phyloP scores from a whole-genome alignment of 2,888 invertebrate genomes.

The Cenopis cana region DNA sequence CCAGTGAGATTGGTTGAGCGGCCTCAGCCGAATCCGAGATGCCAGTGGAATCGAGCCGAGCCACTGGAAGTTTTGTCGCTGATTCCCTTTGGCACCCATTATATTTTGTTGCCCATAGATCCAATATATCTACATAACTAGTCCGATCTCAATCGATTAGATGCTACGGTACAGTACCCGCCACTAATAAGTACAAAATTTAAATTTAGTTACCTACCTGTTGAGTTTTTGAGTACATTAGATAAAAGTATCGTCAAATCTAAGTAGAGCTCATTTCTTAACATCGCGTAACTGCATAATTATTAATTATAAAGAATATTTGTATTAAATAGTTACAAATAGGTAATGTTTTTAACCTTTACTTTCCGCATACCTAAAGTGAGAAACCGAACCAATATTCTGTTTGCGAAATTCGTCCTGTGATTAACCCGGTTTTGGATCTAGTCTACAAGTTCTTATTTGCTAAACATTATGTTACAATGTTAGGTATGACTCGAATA shows the following conservation, averaged over 20 bases:
- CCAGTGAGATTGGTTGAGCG: no score
- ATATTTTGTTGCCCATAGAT: neutral
- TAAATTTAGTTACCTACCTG: no score
- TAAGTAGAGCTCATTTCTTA: neutral
- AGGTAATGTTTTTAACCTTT: neutral
- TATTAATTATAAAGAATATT: no score
- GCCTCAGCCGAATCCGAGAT: no score
- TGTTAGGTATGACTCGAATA: neutral
- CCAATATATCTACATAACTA: no score
- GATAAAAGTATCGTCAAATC: neutral
- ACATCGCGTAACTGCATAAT: neutral
- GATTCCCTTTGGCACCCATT: neutral
- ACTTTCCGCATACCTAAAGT: neutral
- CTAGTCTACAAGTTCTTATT: neutral
- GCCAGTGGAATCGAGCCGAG: no score
- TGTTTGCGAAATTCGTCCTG: constrained; percentile 2
- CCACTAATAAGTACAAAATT: no score
- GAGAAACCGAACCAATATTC: neutral
- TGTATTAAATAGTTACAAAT: neutral
- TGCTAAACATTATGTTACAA: neutral
- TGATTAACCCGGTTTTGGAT: neutral
- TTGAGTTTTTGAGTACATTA: no score
- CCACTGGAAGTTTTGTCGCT: no score
- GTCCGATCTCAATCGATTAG: no score
- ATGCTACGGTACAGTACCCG: no score